These are phyloP conservation scores for Marronus borbonicus DNA, from an alignment of 2,888 invertebrate species.

Conservation along the genomic window DNA sequence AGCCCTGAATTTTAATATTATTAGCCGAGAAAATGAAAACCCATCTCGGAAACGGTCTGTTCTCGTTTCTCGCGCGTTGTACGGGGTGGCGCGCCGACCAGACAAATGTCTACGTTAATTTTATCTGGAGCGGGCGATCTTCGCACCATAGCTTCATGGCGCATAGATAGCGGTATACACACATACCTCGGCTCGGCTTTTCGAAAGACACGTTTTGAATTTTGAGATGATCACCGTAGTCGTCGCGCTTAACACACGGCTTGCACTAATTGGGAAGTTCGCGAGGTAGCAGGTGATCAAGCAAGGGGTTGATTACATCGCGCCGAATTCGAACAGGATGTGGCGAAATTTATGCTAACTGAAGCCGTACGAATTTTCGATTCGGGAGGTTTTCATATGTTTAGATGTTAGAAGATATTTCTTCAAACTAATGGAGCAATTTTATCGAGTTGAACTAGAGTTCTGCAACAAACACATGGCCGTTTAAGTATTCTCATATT, in stretches of 20 bases:
- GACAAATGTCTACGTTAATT: slow-evolving; percentile 41
- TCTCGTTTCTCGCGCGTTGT: slow-evolving; percentile 11
- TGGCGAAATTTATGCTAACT: slow-evolving; percentile 11
- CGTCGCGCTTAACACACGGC: slow-evolving; percentile 10
- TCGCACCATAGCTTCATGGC: not conserved
- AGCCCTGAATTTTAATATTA: slow-evolving; percentile 48
- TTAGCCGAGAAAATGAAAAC: slow-evolving; percentile 48
- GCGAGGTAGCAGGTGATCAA: slow-evolving; percentile 35
- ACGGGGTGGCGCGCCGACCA: not conserved
- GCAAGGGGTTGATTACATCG: slow-evolving; percentile 19
- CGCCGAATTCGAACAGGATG: slow-evolving; percentile 24
- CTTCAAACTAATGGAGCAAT: not conserved
- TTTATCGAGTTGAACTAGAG: not conserved
- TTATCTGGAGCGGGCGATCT: slow-evolving; percentile 22
- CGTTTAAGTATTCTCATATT: not conserved
- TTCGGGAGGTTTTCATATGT: not conserved
- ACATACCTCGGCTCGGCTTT: not conserved
- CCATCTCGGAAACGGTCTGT: slow-evolving; percentile 41
- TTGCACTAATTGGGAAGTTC: slow-evolving; percentile 27
- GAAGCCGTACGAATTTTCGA: not conserved
- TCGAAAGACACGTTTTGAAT: slow-evolving; percentile 16
- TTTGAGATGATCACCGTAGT: not conserved
- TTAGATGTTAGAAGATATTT: not conserved
- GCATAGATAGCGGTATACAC: not conserved
- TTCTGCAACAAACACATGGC: not conserved